These are phyloP conservation scores for Pogonocherus hispidulus DNA, from an alignment of 2,888 invertebrate species.

Conservation along the genomic window DNA sequence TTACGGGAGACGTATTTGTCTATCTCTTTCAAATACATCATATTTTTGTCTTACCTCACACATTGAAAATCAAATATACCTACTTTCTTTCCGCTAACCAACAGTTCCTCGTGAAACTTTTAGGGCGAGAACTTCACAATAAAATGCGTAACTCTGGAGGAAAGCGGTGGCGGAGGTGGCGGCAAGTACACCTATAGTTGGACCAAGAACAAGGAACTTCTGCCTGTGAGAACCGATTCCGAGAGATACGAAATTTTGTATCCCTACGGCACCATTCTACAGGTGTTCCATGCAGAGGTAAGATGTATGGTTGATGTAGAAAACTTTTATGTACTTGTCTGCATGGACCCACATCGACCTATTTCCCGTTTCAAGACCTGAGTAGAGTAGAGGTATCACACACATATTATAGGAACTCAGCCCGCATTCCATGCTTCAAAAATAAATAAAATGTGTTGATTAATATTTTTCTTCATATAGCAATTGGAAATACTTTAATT, in stretches of 20 bases:
- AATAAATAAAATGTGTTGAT: no score
- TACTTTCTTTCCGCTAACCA: no score
- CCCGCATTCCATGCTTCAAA: no score
- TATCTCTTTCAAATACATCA: no score
- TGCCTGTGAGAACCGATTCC: constrained; percentile 80
- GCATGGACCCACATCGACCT: not conserved
- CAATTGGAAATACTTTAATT: no score
- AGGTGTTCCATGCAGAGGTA: constrained; percentile 84
- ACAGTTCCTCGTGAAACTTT: constrained; percentile 40
- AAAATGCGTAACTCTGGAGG: constrained; percentile 81
- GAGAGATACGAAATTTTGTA: constrained; percentile 89
- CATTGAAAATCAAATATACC: no score
- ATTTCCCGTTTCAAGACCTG: no score
- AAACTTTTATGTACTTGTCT: not conserved
- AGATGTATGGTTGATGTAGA: constrained; percentile 37
- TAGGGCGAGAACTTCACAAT: constrained; percentile 80
- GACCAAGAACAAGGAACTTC: constrained; percentile 82
- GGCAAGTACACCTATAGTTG: constrained; percentile 85
- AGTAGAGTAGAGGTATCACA: no score
- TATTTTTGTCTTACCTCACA: not conserved
- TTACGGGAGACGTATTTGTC: no score
- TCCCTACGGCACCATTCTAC: constrained; percentile 86
- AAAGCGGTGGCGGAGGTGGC: constrained; percentile 71
- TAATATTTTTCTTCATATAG: no score
- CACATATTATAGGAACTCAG: no score